Evolutionary conservation across 2,888 invertebrate species (phyloP).

Genomic region (Ennomos quercinarius): DNA sequence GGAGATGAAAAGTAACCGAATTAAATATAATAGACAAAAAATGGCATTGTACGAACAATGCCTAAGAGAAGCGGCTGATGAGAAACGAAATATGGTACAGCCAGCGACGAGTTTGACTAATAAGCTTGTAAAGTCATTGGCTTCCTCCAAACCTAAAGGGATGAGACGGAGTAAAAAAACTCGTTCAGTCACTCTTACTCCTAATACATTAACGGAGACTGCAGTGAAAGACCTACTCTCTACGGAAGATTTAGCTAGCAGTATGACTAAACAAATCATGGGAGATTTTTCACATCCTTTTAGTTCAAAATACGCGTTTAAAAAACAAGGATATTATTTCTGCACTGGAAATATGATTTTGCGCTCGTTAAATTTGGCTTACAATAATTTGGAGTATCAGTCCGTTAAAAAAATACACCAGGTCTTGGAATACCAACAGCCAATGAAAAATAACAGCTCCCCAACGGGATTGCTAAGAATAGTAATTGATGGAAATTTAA

Average conservation of each 20-base stretch:
- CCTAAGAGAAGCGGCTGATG: conserved; percentile 36
- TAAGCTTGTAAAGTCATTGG: too few species aligned
- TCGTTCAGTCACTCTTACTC: neutral
- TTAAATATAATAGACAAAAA: conserved; percentile 44
- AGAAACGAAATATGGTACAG: conserved; percentile 2
- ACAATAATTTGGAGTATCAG: conserved; percentile 52
- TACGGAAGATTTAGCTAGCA: conserved; percentile 38
- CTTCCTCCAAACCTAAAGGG: neutral
- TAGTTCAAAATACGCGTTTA: conserved; percentile 34
- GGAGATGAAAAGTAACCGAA: conserved; percentile 36
- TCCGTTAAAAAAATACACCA: conserved; percentile 48
- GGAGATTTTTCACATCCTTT: conserved; percentile 52
- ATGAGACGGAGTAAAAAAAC: conserved; percentile 5
- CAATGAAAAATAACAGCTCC: conserved; percentile 15
- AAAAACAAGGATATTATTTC: conserved; percentile 39
- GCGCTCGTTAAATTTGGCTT: conserved; percentile 62
- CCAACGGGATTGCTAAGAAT: conserved; percentile 55
- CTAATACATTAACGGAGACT: too few species aligned
- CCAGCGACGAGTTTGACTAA: neutral
- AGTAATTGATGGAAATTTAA: conserved; percentile 56
- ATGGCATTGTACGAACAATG: conserved; percentile 40
- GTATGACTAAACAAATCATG: conserved; percentile 41
- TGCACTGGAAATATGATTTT: conserved; percentile 57
- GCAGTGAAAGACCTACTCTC: conserved; percentile 2
- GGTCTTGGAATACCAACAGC: conserved; percentile 55